Evolutionary conservation across 2,797 vertebrate species (phyloP).

Genomic region (Chaetophractus vellerosus): DNA sequence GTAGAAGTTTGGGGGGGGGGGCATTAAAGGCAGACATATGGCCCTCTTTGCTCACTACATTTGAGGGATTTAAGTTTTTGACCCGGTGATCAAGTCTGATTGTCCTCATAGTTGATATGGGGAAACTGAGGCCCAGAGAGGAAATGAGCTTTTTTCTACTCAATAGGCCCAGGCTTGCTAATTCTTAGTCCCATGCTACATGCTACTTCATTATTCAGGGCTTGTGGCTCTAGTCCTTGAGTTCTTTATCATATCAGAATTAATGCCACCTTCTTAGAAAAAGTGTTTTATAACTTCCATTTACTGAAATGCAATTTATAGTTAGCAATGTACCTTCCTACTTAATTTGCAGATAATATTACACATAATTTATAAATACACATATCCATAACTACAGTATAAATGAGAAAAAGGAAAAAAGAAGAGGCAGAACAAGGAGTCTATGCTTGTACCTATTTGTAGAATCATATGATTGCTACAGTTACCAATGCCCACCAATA

Average conservation of each 20-base stretch:
- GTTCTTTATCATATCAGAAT: neutral
- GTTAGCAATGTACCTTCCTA: neutral
- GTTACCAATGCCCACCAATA: rapidly evolving
- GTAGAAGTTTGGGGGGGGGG: neutral
- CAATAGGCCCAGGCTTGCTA: neutral
- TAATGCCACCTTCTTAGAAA: neutral
- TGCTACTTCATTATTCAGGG: rapidly evolving
- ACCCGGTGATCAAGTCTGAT: rapidly evolving
- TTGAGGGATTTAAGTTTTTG: neutral
- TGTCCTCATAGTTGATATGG: neutral
- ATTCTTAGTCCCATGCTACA: rapidly evolving
- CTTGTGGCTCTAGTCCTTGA: too few relatives aligned
- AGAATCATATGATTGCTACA: rapidly evolving
- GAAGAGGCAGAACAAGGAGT: neutral
- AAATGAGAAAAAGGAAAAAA: neutral
- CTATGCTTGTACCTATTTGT: rapidly evolving
- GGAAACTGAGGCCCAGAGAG: neutral
- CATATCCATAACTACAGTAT: neutral
- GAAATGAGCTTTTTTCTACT: neutral
- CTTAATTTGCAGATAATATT: neutral
- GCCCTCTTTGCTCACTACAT: neutral
- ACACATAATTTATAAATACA: neutral
- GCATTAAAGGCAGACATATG: neutral
- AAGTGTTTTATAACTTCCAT: neutral
- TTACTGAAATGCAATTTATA: neutral